Conservation (phyloP, 30 jellyfish, hydroid and myxozoan species). For the Aurelia coerulea region DNA sequence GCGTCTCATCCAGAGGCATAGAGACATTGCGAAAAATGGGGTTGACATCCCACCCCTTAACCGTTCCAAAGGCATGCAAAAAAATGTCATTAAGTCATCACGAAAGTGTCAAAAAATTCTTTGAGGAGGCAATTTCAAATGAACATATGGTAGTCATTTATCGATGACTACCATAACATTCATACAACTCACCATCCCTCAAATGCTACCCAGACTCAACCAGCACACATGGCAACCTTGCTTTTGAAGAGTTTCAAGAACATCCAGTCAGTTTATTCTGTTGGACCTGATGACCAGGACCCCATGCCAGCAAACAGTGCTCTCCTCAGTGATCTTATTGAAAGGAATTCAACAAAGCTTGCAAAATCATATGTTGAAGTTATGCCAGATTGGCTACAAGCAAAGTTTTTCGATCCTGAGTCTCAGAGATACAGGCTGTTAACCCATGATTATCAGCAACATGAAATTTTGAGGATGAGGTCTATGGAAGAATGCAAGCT, state of each 20-base stretch:
- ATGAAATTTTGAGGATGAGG: constrained; percentile 9
- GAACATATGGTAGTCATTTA: constrained; percentile 9
- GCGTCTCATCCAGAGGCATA: constrained; percentile 11
- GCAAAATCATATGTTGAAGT: constrained; percentile 9
- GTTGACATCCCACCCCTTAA: constrained; percentile 11
- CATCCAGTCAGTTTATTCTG: background rate
- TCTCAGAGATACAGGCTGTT: constrained; percentile 11
- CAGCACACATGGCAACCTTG: constrained; percentile 32
- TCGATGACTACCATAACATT: constrained; percentile 17
- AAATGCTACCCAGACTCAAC: constrained; percentile 1
- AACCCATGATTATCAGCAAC: constrained; percentile 23
- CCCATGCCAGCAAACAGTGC: background rate
- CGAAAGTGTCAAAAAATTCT: constrained; percentile 8
- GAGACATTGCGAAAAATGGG: constrained; percentile 7
- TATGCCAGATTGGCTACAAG: constrained; percentile 37
- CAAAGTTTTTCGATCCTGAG: constrained; percentile 30
- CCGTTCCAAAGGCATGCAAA: background rate
- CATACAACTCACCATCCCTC: constrained; percentile 26
- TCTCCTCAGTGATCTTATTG: background rate
- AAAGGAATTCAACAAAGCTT: background rate
- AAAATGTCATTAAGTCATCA: background rate
- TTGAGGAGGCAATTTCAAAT: constrained; percentile 8
- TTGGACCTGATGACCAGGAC: constrained; percentile 6
- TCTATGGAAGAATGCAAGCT: constrained; percentile 24
- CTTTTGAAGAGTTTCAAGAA: constrained; percentile 11